These are phyloP conservation scores for Leucopternis melanops DNA, from an alignment of 2,113 vertebrate genomes.

Conservation along the genomic window DNA sequence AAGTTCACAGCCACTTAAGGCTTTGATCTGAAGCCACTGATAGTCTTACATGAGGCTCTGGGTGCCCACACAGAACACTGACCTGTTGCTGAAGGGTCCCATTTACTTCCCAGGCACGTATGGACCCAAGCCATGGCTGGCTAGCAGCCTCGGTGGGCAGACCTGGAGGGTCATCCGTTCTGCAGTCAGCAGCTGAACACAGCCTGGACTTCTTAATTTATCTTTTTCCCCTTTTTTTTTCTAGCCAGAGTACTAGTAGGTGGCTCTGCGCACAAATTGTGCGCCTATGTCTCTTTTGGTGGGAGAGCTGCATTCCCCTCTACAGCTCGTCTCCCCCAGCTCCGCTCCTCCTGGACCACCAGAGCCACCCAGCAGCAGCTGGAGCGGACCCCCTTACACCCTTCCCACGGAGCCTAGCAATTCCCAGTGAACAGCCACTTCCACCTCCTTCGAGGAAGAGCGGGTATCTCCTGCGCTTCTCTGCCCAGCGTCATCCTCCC, in stretches of 20 bases:
- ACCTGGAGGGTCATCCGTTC: not conserved
- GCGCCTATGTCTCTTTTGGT: too few relatives aligned
- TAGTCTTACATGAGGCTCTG: not conserved
- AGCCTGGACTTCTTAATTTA: not conserved
- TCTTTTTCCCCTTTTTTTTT: not conserved
- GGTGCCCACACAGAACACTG: not conserved
- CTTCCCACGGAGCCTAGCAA: not conserved
- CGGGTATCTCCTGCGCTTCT: not conserved
- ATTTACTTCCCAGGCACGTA: not conserved
- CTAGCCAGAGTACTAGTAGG: not conserved
- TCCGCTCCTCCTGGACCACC: not conserved
- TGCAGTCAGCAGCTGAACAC: not conserved
- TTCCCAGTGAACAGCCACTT: not conserved
- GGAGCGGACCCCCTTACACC: not conserved
- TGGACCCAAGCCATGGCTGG: not conserved
- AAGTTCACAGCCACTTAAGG: not conserved
- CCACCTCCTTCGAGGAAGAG: accelerated
- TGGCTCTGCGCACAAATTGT: not conserved
- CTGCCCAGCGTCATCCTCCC: not conserved
- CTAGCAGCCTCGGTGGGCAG: not conserved
- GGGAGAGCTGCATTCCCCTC: not conserved
- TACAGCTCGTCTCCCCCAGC: not conserved
- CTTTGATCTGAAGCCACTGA: not conserved
- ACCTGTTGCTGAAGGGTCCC: not conserved
- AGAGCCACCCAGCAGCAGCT: not conserved